Evolutionary conservation across 2,888 invertebrate species (phyloP).

Genomic region (Caenorhabditis wallacei): DNA sequence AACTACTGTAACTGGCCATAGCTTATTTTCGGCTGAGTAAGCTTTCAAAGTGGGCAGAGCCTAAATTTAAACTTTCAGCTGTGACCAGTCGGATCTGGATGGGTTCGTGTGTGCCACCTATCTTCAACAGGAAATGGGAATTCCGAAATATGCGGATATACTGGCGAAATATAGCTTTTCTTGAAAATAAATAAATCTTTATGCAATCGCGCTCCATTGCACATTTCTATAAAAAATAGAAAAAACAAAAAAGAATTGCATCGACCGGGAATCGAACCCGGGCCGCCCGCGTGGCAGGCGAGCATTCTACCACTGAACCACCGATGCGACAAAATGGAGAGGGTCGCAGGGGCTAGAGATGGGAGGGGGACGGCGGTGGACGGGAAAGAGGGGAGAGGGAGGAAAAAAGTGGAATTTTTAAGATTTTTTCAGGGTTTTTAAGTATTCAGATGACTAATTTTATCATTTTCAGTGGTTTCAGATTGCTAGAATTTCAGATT

Average conservation of each 20-base stretch:
- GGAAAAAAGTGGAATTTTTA: no score
- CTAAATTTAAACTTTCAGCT: background rate
- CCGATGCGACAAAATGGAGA: background rate
- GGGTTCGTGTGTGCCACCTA: constrained; percentile 4
- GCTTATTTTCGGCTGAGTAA: background rate
- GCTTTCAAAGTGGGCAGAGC: background rate
- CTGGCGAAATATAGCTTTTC: background rate
- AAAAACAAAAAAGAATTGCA: constrained; percentile 54
- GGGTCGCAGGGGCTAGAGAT: no score
- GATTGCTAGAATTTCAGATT: no score
- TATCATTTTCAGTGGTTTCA: no score
- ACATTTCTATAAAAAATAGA: no score
- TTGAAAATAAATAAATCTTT: background rate
- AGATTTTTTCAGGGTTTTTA: no score
- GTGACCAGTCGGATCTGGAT: constrained; percentile 2
- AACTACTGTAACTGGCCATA: background rate
- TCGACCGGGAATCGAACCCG: constrained; percentile 81
- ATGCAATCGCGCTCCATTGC: no score
- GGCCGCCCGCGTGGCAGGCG: constrained; percentile 80
- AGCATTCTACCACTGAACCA: constrained; percentile 54
- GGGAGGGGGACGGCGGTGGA: no score
- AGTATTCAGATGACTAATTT: no score
- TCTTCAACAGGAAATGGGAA: background rate
- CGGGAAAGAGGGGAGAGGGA: no score
- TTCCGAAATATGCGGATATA: constrained; percentile 13